These are phyloP conservation scores for Copidosoma aretas DNA, from an alignment of 2,888 invertebrate species.

Conservation along the genomic window DNA sequence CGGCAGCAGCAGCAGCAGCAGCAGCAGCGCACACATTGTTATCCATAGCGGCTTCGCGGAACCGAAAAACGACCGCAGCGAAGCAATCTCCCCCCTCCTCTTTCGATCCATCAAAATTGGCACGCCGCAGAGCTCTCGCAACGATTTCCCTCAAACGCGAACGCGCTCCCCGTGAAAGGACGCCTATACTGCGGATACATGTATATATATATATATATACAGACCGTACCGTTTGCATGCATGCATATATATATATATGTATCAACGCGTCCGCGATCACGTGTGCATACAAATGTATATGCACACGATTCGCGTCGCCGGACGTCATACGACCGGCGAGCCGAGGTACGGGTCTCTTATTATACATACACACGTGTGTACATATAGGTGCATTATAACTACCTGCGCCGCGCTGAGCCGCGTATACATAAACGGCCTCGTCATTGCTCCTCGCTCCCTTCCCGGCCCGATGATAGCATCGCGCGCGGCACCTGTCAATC, in stretches of 20 bases:
- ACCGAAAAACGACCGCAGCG: neutral
- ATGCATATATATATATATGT: too few relatives aligned
- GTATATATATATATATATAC: too few relatives aligned
- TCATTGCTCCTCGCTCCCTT: neutral
- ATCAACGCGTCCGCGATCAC: too few relatives aligned
- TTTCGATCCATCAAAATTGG: slow-evolving; percentile 7
- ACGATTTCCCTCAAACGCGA: too few relatives aligned
- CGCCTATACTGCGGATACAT: too few relatives aligned
- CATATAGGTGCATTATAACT: too few relatives aligned
- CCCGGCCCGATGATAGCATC: neutral
- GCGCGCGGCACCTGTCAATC: slow-evolving; percentile 17
- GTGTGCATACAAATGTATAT: too few relatives aligned
- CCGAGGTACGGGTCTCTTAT: neutral
- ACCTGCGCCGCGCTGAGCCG: too few relatives aligned
- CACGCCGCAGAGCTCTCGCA: neutral
- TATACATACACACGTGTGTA: too few relatives aligned
- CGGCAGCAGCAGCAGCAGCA: neutral
- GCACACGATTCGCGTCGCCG: too few relatives aligned
- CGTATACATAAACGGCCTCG: too few relatives aligned
- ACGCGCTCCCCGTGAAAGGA: neutral
- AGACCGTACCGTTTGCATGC: too few relatives aligned
- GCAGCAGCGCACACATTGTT: neutral
- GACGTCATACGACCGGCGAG: neutral
- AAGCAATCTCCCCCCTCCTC: neutral
- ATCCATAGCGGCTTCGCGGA: neutral